phyloP scores from a whole-genome alignment of 2,888 invertebrate genomes.

The Tanytarsus gracilentus region DNA sequence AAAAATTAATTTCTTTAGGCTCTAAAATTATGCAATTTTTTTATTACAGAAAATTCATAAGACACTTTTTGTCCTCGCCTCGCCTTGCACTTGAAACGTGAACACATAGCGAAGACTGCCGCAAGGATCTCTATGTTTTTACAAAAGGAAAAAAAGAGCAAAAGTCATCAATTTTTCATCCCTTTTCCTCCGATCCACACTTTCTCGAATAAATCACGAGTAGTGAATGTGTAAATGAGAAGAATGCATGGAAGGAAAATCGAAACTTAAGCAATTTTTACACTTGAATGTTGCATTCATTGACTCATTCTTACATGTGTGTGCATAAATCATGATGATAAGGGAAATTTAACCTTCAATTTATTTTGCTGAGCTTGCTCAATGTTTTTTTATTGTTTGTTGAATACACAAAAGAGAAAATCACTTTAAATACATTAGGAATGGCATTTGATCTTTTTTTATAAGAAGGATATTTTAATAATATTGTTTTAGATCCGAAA shows the following conservation, averaged over 20 bases:
- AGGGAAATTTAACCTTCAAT: neutral
- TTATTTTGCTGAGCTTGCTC: too few species aligned
- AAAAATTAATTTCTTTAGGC: neutral
- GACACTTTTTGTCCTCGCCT: too few species aligned
- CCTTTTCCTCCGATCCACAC: neutral
- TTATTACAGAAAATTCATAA: too few species aligned
- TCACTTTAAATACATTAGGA: too few species aligned
- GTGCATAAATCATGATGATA: neutral
- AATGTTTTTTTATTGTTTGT: too few species aligned
- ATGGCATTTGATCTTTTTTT: too few species aligned
- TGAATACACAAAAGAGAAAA: too few species aligned
- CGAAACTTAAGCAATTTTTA: slow-evolving; percentile 1
- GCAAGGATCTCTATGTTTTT: neutral
- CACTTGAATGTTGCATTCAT: neutral
- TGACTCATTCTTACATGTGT: neutral
- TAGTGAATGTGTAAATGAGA: neutral
- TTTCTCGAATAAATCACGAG: neutral
- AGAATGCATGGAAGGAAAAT: neutral
- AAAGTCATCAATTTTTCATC: neutral
- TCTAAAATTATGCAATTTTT: too few species aligned
- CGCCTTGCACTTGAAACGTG: slow-evolving; percentile 2
- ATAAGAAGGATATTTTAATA: too few species aligned
- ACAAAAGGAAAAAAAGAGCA: neutral
- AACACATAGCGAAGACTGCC: neutral
- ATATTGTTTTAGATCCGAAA: too few species aligned